Base-by-base conservation (phyloP, 2,797 vertebrate genomes). In the Macrochelys suwanniensis region DNA sequence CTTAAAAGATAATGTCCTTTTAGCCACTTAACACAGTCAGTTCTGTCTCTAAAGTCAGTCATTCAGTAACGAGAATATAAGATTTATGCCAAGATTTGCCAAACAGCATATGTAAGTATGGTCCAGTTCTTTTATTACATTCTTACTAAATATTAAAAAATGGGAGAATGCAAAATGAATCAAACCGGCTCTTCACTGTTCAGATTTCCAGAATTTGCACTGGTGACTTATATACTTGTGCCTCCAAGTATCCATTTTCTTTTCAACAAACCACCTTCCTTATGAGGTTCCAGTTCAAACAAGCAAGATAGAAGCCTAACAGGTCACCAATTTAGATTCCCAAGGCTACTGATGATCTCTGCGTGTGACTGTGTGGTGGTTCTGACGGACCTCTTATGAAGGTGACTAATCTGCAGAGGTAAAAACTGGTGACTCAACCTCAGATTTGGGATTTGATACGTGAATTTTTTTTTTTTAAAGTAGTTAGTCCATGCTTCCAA, bases 1-100 rank as follows among this genome's bases (percentile, higher is more conserved):
- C 94, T 94, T 84, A 92, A 53, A 92, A 93, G 96, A 96, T 88
- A 88, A 95, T 90, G 96, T 96, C 94, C 94, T 89, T 61, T 94
- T 50, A 82, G 87, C 78, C 80, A 79, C 56, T 82, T 77, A 25
- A 47, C 45, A 77, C 25, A 74, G 74, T 49, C 13, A 31, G 74
- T 47, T 77, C 74, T 77, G 74, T 76, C 74, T 49, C 15, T 49
- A 28, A 77, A 49, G 74, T 77, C 26, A 17, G 45, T 49, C 5
- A 26, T 28, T 47, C 26, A 49, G 74, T 25, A 47, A 77, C 28
- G 15, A 49, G 45, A 47, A 26, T 77, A 42, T 71, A 42, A 28
- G 12, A 12, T 49, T 49, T 47, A 49, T 31, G 42, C 45, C 71
- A 74, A 74, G 37, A 47, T 26, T 74, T 45, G 23, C 25, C 45